Evolutionary conservation across 2,888 invertebrate genomes (phyloP), one percentile per base, ranked within the genome.

Genomic region (Eurytoma adleriae): DNA sequence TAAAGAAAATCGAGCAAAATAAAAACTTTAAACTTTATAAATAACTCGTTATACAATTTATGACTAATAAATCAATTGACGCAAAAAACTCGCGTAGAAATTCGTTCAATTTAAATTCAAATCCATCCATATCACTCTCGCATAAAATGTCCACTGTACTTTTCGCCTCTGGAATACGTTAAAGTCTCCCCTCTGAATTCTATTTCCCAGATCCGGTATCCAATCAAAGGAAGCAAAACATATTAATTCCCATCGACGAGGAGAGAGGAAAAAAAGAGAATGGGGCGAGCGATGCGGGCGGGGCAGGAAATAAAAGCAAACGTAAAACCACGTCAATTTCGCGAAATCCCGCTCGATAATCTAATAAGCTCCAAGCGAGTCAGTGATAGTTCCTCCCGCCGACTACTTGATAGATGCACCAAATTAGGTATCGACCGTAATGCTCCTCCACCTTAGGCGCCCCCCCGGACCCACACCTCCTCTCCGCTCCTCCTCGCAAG

Each of bases 401-500:
- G 67, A 57, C 74, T 48, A 56, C 56, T 62, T 61, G 76, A 69
- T 69, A 69, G 69, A 54, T 54, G 52, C 54, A 54, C 54, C 69
- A 62, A 76, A 76, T 76, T 76, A 69, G 56, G 69, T 76, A 76
- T 76, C 69, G 76, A 76, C 62, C 76, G 52, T 10, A 56, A 10
- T 40, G 40, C 40, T 40, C 7, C 40, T 40, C 40, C 40, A 40
- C 40, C 40, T 40, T 40, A 1, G 0, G 24, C 13, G 20, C 27
- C 40, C 1, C 40, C 40, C 40, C 40, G 20, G 52, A 24, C 30
- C 62, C 3, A 3, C 59, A 20, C 27, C 16, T 27, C 64, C 14
- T 14, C 40, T 50, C 54, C 56, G 27, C 27, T 18, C 30, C 61
- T 69, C 52, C 69, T n/a, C 52, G 14, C 64, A 20, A 78, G 71